Percentiles rank a stretch among this genome's conserved stretches.
Evolutionary conservation across 1,140 invertebrate species (phyloP).

Genomic region (Pomacea maculata): DNA sequence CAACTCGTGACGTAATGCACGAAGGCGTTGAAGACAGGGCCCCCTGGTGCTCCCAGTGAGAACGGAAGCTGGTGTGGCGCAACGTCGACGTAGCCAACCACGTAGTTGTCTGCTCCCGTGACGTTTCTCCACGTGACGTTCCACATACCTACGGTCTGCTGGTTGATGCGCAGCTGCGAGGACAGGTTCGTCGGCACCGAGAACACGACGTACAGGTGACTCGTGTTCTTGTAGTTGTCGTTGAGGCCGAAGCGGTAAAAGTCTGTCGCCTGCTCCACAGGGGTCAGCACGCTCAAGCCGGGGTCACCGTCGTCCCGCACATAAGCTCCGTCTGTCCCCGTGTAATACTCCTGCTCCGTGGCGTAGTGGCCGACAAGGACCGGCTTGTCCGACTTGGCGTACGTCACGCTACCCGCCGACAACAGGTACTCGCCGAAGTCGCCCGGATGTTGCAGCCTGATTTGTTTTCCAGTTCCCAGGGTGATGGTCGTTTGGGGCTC

Average conservation of each 20-base stretch:
- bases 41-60: neutral
- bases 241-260: neutral
- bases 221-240: too few relatives aligned
- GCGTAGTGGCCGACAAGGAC: constrained; percentile 11
- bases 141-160: neutral
- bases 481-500: constrained; percentile 4
- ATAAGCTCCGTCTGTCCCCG: too few relatives aligned
- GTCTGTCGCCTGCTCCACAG: neutral
- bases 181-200: neutral
- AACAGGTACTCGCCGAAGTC: constrained; percentile 11
- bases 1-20: constrained; percentile 1
- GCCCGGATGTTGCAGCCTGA: constrained; percentile 7
- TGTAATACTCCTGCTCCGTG: neutral
- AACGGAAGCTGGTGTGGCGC: neutral
- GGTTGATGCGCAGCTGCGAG: neutral
- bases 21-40: neutral
- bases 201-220: neutral
- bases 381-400: constrained; percentile 5
- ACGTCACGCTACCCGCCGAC: neutral
- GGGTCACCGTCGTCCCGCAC: constrained; percentile 2
- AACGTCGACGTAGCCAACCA: constrained; percentile 12
- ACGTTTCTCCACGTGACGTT: constrained; percentile 4
- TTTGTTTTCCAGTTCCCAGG: neutral
- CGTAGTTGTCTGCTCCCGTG: neutral
- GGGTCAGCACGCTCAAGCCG: neutral